These are phyloP conservation scores for Mystacides longicornis DNA, from an alignment of 2,888 invertebrate species.

Conservation along the genomic window DNA sequence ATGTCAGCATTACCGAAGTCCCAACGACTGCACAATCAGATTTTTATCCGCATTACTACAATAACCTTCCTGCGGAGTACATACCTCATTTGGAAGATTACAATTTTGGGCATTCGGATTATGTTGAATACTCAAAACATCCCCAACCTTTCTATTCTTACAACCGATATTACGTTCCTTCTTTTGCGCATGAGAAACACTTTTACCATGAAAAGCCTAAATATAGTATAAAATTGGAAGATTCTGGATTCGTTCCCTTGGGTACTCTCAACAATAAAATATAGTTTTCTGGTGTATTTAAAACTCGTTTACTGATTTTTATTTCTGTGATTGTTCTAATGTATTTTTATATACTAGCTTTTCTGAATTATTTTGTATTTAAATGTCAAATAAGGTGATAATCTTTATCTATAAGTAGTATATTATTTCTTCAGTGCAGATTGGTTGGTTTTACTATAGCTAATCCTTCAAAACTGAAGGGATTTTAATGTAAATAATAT, in stretches of 20 bases:
- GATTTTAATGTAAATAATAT: no score
- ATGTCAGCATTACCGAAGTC: constrained; percentile 20
- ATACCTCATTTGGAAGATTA: background rate
- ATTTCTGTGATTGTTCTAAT: no score
- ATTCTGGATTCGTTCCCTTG: constrained; percentile 20
- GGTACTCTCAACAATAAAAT: constrained; percentile 3
- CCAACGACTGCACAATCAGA: constrained; percentile 11
- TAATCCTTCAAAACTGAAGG: no score
- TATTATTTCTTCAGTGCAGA: no score
- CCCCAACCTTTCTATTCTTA: background rate
- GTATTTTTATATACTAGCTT: no score
- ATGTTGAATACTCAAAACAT: background rate
- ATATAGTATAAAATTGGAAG: constrained; percentile 15
- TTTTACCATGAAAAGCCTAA: constrained; percentile 5
- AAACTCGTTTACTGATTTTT: background rate
- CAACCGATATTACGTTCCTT: constrained; percentile 15
- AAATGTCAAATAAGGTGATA: no score
- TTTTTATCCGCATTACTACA: constrained; percentile 13
- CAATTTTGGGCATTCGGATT: background rate
- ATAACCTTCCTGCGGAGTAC: background rate
- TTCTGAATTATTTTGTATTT: no score
- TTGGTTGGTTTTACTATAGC: no score
- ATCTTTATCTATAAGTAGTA: no score
- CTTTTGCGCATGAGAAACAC: constrained; percentile 4
- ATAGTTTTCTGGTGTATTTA: background rate